phyloP scores from a whole-genome alignment of 2,888 invertebrate genomes.

The Prenolepis imparis region DNA sequence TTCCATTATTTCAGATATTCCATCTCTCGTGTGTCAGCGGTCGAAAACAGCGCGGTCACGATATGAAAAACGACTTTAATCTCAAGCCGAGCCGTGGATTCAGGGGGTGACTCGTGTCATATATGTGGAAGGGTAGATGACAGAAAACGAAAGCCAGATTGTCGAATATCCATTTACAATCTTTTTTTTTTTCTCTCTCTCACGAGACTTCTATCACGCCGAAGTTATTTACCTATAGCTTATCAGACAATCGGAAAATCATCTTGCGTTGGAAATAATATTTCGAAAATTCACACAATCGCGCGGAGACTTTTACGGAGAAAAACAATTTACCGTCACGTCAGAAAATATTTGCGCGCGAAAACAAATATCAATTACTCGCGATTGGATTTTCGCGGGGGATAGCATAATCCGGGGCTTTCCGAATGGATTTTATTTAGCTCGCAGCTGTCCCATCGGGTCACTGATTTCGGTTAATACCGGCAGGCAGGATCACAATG shows the following conservation, averaged over 20 bases:
- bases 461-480: slow-evolving; percentile 78
- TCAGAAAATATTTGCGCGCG: slow-evolving; percentile 37
- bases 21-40: slow-evolving; percentile 68
- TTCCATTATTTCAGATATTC: slow-evolving; percentile 25
- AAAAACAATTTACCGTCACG: slow-evolving; percentile 12
- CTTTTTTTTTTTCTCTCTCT: slow-evolving; percentile 10
- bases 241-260: slow-evolving; percentile 33
- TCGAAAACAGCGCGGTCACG: slow-evolving; percentile 64
- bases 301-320: neutral
- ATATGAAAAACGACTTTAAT: slow-evolving; percentile 76
- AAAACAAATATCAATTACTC: slow-evolving; percentile 61
- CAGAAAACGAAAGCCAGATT: slow-evolving; percentile 37
- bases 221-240: slow-evolving; percentile 30
- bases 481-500: slow-evolving; percentile 73
- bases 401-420: slow-evolving; percentile 55
- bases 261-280: slow-evolving; percentile 5
- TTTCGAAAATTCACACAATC: slow-evolving; percentile 12
- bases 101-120: slow-evolving; percentile 67
- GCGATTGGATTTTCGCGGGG: slow-evolving; percentile 45
- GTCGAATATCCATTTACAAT: slow-evolving; percentile 53
- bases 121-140: slow-evolving; percentile 59
- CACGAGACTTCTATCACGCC: slow-evolving; percentile 9
- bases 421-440: slow-evolving; percentile 67
- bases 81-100: slow-evolving; percentile 68
- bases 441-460: slow-evolving; percentile 76